Evolutionary conservation across 1,140 invertebrate genomes (phyloP), one percentile per base, ranked within the genome.

Genomic region (Portunus trituberculatus): DNA sequence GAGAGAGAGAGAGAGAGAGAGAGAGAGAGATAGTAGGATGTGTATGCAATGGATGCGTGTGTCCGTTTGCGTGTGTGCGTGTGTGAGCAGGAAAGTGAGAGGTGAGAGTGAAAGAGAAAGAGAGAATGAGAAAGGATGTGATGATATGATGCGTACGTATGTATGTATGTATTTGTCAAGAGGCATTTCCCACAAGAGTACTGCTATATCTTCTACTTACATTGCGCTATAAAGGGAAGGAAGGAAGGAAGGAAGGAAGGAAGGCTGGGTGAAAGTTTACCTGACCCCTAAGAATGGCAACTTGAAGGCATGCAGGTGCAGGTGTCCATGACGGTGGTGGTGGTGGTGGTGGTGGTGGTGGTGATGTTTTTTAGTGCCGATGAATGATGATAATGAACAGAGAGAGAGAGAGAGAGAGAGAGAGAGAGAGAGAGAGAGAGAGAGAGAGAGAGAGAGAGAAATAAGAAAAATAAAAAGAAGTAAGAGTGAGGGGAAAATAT

Each of bases 351-450:
- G 31, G 86, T 45, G 31, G 31, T 32, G 86, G 31, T 88, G 31
- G 29, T 29, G 31, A 32, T 32, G 7, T 12, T 4, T 88, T 39
- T 39, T 39, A 39, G 83, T 28, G 8, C 1, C 32, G n/a, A 12
- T 46, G 86, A 31, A n/a, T 32, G 86, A 88, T n/a, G 86, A 16
- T 12, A 39, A 28, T 16, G 29, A 88, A 28, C 32, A 29, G 29
- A 86, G 83, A 31, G 86, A 45, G 39, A 39, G 86, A 45, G 86
- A 88, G 86, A 88, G 86, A 88, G 86, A 88, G 86, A 88, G 86
- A 88, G 86, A 88, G 86, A 88, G 86, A 88, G 86, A 88, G 86
- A 88, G 86, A 88, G 86, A 88, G 86, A 88, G 83, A 86, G 83
- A 86, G 83, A 86, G 83, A 86, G 83, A 86, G 83, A 39, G 83